A percentile compares a stretch with the other conserved stretches of the same genome.
Conservation (phyloP, 1,140 invertebrate genomes). For the Pachypeltis micranthus region DNA sequence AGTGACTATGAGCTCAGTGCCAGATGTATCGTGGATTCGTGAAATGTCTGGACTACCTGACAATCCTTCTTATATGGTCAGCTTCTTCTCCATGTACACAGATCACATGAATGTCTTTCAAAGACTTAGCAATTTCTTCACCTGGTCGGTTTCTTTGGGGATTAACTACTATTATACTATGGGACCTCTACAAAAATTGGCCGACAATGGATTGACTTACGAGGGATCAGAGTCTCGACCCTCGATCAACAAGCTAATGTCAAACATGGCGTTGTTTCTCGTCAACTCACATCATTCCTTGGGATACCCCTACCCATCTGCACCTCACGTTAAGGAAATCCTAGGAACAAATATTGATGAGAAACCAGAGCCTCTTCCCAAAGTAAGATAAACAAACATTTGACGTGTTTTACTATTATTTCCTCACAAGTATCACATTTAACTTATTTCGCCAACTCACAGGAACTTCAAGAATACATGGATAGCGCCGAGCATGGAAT, state of each 20-base stretch:
- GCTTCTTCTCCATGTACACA: background rate
- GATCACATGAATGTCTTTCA: background rate
- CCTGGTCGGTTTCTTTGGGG: background rate
- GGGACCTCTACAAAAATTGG: background rate
- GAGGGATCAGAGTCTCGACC: background rate
- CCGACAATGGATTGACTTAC: background rate
- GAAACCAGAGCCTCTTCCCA: background rate
- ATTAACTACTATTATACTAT: background rate
- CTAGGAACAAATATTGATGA: background rate
- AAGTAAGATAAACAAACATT: background rate
- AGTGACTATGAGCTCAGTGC: background rate
- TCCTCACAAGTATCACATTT: background rate
- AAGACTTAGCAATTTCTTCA: background rate
- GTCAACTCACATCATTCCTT: background rate
- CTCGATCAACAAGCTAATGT: background rate
- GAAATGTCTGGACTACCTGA: background rate
- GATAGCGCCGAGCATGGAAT: slow-evolving; percentile 31
- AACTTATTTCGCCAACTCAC: background rate
- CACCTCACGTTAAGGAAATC: background rate
- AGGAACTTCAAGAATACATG: background rate
- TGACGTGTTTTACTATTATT: background rate
- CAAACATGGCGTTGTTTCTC: background rate
- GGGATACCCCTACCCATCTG: background rate
- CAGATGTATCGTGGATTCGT: background rate
- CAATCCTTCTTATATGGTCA: background rate